Percentiles rank a stretch among this genome's conserved stretches.
These are phyloP conservation scores for Scaptomyza caliginosa DNA, from an alignment of 2,888 invertebrate genomes.

Conservation along the genomic window DNA sequence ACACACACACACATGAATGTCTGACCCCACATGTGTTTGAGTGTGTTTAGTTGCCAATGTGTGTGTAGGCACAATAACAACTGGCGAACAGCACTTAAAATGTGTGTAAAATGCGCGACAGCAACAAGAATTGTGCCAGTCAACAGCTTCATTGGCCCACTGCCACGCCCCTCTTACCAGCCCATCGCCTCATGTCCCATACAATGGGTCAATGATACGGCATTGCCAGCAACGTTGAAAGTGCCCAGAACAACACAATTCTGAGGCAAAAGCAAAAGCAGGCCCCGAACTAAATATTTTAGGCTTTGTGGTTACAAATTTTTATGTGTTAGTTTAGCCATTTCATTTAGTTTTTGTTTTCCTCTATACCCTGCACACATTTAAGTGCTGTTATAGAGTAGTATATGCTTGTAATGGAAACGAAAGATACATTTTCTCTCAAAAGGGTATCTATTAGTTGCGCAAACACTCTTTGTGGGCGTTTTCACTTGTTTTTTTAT, in stretches of 20 bases:
- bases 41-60: neutral
- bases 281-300: slow-evolving; percentile 34
- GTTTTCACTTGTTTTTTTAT: slow-evolving; percentile 23
- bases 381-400: neutral
- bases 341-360: slow-evolving; percentile 57
- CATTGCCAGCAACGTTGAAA: slow-evolving; percentile 12
- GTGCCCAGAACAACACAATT: neutral
- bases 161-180: slow-evolving; percentile 27
- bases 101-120: slow-evolving; percentile 71
- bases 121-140: slow-evolving; percentile 49
- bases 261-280: slow-evolving; percentile 7
- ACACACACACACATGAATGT: slow-evolving; percentile 8
- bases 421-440: no score
- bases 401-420: no score
- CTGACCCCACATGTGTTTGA: neutral
- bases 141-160: slow-evolving; percentile 59
- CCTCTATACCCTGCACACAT: slow-evolving; percentile 29
- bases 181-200: neutral
- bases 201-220: slow-evolving; percentile 67
- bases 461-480: neutral
- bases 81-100: slow-evolving; percentile 75
- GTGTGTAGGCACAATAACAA: slow-evolving; percentile 56
- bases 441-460: neutral
- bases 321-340: slow-evolving; percentile 70
- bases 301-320: slow-evolving; percentile 68